Evolutionary conservation across 2,113 vertebrate species (phyloP), one percentile per base, ranked within the genome.

Genomic region (Agelaius tricolor): DNA sequence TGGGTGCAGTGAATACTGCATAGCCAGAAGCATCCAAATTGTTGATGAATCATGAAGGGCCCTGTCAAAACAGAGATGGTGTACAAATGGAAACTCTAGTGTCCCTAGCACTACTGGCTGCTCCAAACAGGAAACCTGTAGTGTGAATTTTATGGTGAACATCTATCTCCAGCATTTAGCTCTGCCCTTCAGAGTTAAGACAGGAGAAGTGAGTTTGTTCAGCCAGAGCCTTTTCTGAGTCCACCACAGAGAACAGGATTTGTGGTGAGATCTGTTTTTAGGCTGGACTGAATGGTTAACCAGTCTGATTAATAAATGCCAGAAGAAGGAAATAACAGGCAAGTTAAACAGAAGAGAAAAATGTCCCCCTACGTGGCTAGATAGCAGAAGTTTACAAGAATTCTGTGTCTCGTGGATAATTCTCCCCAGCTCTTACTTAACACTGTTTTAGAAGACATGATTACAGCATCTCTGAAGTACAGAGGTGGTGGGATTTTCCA

Each of bases 221-320:
- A 97, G 82, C 49, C 51, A 85, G 73, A 89, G 68, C 63, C 65
- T 94, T 84, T 87, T 95, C 76, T 15, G 8, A 94, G 91, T 84
- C 79, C 63, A 84, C 80, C 8, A 15, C 71, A 89, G 92, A 96
- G 95, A 96, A 82, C 54, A 80, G 89, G 95, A 88, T 96, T 96
- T 94, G 93, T 89, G 94, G 91, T 58, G 87, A 93, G 88, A 90
- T 94, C 71, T 84, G 73, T 54, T 91, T 92, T 87, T 87, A 69
- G 87, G 44, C 37, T 88, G 66, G 67, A 93, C 93, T 97, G 96
- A 97, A 93, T 97, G 86, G 96, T 97, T 97, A 98, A 98, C 96
- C 84, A 86, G 94, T 39, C 13, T 57, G 96, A 97, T 98, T 97
- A 98, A 98, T 98, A 95, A 98, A 95, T 97, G 84, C 88, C 90